A percentile compares a stretch with the other conserved stretches of the same genome.
phyloP scores from a whole-genome alignment of 2,888 invertebrate genomes.

The Noctua pronuba region DNA sequence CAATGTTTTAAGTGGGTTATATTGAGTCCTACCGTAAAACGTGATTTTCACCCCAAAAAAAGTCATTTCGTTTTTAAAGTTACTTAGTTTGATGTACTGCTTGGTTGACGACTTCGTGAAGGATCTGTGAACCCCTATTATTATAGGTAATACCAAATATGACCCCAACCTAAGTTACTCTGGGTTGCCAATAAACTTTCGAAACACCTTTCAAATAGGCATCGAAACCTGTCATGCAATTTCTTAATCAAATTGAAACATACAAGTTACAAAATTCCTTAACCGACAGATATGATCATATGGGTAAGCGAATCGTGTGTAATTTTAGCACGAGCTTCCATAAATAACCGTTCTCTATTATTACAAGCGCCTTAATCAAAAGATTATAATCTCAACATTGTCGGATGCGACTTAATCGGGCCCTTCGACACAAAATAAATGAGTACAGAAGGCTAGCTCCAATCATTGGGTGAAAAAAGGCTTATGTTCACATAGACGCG shows the following conservation, averaged over 20 bases:
- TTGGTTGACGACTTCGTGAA: too few relatives aligned
- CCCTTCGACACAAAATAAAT: conserved; percentile 46
- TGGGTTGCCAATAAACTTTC: neutral
- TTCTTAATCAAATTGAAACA: conserved; percentile 19
- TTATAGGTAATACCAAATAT: too few relatives aligned
- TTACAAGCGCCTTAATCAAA: conserved; percentile 89
- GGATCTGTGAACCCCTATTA: too few relatives aligned
- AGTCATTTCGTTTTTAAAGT: too few relatives aligned
- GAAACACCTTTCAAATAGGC: neutral
- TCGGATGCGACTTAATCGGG: conserved; percentile 82
- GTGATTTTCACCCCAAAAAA: too few relatives aligned
- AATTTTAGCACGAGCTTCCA: conserved; percentile 79
- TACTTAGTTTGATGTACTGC: too few relatives aligned
- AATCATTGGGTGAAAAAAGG: neutral
- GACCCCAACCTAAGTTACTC: neutral
- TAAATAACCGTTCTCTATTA: conserved; percentile 86
- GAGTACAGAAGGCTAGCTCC: neutral
- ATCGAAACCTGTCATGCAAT: conserved; percentile 1
- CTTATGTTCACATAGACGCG: neutral
- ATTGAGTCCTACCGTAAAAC: too few relatives aligned
- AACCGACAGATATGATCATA: conserved; percentile 48
- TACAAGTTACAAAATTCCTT: conserved; percentile 42
- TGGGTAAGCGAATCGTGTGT: conserved; percentile 73
- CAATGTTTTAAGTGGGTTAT: too few relatives aligned
- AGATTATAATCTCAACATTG: conserved; percentile 88